A percentile compares a stretch with the other conserved stretches of the same genome.
Conservation (phyloP, 1,140 invertebrate species). For the Drosophila triauraria region DNA sequence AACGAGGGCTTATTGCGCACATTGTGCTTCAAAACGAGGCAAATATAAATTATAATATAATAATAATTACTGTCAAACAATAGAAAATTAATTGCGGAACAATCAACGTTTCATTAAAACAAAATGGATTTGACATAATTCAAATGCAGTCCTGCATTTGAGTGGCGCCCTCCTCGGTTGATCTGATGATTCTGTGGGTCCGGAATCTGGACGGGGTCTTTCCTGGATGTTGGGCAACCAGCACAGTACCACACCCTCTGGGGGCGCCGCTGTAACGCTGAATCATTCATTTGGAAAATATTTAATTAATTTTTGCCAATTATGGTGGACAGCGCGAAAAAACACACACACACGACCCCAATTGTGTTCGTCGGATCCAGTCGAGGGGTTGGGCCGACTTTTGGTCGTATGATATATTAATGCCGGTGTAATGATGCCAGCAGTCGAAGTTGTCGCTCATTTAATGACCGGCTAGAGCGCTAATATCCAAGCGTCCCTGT, state of each 20-base stretch:
- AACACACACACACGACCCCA: conserved; percentile 55
- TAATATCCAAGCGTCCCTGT: conserved; percentile 39
- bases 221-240: conserved; percentile 19
- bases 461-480: conserved; percentile 57
- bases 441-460: conserved; percentile 67
- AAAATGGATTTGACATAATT: conserved; percentile 85
- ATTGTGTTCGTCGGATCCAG: conserved; percentile 46
- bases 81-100: conserved; percentile 84
- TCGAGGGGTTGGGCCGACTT: conserved; percentile 42
- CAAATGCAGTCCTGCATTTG: conserved; percentile 81
- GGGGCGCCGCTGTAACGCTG: conserved; percentile 54
- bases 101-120: conserved; percentile 84
- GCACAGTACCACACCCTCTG: conserved; percentile 20
- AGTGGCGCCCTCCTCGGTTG: conserved; percentile 58
- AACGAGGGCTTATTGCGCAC: conserved; percentile 8
- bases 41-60: conserved; percentile 80
- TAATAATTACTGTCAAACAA: conserved; percentile 84
- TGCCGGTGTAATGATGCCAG: conserved; percentile 68
- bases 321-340: conserved; percentile 71
- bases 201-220: conserved; percentile 7
- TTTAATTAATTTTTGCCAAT: conserved; percentile 85
- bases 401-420: conserved; percentile 80
- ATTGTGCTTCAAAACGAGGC: conserved; percentile 62
- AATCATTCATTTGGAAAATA: conserved; percentile 84
- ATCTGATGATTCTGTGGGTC: conserved; percentile 20